A percentile compares a stretch with the other conserved stretches of the same genome.
phyloP scores from a whole-genome alignment of 1,140 invertebrate species.

The Drosophila takahashii region DNA sequence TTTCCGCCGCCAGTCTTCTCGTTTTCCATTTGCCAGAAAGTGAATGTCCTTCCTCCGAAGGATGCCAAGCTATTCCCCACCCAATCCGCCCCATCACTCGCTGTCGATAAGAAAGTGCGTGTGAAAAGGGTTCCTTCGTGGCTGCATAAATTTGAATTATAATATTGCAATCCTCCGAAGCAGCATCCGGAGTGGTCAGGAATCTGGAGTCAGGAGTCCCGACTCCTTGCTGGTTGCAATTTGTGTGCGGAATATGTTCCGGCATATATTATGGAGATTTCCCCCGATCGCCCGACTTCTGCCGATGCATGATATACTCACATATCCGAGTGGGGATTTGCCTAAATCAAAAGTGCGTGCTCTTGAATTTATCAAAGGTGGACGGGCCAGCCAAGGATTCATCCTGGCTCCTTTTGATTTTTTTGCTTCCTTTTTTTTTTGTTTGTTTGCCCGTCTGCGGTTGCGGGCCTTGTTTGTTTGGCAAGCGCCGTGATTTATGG shows the following conservation, averaged over 20 bases:
- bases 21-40: slow-evolving; percentile 51
- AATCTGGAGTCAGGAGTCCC: neutral
- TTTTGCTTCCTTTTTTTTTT: slow-evolving; percentile 1
- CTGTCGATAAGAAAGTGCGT: slow-evolving; percentile 82
- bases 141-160: slow-evolving; percentile 83
- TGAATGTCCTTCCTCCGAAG: slow-evolving; percentile 28
- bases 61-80: neutral
- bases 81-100: slow-evolving; percentile 30
- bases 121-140: slow-evolving; percentile 74
- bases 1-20: slow-evolving; percentile 48
- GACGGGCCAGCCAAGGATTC: slow-evolving; percentile 24
- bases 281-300: slow-evolving; percentile 43
- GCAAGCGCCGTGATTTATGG: slow-evolving; percentile 77
- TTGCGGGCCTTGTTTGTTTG: slow-evolving; percentile 62
- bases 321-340: slow-evolving; percentile 78
- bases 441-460: slow-evolving; percentile 70
- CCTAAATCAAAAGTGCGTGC: slow-evolving; percentile 83
- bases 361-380: slow-evolving; percentile 83
- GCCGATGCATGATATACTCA: slow-evolving; percentile 64
- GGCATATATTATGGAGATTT: slow-evolving; percentile 84
- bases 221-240: slow-evolving; percentile 67
- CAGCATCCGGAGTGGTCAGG: slow-evolving; percentile 44
- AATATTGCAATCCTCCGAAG: slow-evolving; percentile 56
- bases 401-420: slow-evolving; percentile 1
- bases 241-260: slow-evolving; percentile 84